These are phyloP conservation scores for Eucriotettix oculatus DNA, from an alignment of 2,888 invertebrate genomes.

Conservation along the genomic window DNA sequence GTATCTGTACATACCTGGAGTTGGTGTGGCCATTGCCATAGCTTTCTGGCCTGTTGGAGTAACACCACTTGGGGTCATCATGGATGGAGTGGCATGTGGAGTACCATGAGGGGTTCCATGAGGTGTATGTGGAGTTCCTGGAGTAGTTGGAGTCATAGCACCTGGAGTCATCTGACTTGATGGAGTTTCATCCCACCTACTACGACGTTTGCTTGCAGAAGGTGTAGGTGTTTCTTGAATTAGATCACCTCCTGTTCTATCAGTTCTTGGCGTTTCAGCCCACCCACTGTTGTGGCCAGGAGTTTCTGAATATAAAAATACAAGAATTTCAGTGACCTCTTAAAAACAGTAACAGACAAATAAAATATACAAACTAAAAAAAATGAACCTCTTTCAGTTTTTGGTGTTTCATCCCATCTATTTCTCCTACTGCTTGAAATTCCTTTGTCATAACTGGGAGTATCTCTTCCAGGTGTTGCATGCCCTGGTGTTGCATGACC, in stretches of 20 bases:
- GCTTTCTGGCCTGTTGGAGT: conserved; percentile 88
- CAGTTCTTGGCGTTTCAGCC: conserved; percentile 97
- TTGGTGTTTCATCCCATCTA: conserved; percentile 99
- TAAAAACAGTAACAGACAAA: no score
- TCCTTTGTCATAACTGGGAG: conserved; percentile 58
- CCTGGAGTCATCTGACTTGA: conserved; percentile 33
- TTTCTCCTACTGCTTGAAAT: conserved; percentile 65
- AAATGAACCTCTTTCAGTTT: conserved; percentile 66
- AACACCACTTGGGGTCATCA: conserved; percentile 65
- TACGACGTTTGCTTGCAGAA: conserved; percentile 83
- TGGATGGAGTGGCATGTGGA: conserved; percentile 46
- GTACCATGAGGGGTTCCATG: conserved; percentile 54
- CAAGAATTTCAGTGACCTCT: not conserved
- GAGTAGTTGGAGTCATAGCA: conserved; percentile 29
- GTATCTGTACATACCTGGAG: conserved; percentile 40
- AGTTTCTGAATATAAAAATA: conserved; percentile 45
- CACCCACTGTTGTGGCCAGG: conserved; percentile 93
- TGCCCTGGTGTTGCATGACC: conserved; percentile 77
- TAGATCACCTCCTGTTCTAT: conserved; percentile 50
- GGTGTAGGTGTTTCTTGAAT: conserved; percentile 90
- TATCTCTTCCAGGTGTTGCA: conserved; percentile 69
- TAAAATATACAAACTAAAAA: not conserved
- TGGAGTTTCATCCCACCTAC: conserved; percentile 98
- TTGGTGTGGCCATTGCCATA: conserved; percentile 97
- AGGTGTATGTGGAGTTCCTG: conserved; percentile 55